These are phyloP conservation scores for Parasteatoda lunata DNA, from an alignment of 2,888 invertebrate species.

Conservation along the genomic window DNA sequence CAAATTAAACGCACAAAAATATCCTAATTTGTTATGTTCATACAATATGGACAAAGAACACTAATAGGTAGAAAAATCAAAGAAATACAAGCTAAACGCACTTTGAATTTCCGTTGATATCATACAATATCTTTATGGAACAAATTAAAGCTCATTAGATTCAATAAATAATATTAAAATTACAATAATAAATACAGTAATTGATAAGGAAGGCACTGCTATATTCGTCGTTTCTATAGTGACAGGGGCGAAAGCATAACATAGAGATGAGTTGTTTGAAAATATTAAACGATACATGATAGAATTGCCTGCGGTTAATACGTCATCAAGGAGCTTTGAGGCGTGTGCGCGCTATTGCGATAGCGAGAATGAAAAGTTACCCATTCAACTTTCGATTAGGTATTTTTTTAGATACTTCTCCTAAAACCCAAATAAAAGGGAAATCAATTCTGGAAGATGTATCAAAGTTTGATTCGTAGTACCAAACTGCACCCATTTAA, in stretches of 20 bases:
- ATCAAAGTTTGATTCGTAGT: no score
- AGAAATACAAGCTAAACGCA: not conserved
- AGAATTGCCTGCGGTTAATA: no score
- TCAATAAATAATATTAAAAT: not conserved
- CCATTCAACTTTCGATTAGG: no score
- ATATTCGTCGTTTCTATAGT: constrained; percentile 60
- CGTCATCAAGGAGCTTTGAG: no score
- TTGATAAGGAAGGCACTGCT: not conserved
- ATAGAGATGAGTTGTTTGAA: constrained; percentile 55
- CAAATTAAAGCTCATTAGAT: not conserved
- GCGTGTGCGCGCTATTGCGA: no score
- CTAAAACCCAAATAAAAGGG: no score
- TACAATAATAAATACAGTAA: not conserved
- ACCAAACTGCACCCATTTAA: no score
- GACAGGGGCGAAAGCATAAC: constrained; percentile 59
- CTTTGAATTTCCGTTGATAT: not conserved
- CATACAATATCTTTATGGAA: not conserved
- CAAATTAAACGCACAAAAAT: no score
- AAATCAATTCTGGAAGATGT: no score
- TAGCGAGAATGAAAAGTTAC: no score
- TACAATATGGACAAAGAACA: not conserved
- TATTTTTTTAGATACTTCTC: no score
- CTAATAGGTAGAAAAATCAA: not conserved
- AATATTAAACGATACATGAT: no score
- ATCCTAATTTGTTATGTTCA: not conserved